Conservation (phyloP, 2,888 invertebrate species). For the Odontothrips loti region DNA sequence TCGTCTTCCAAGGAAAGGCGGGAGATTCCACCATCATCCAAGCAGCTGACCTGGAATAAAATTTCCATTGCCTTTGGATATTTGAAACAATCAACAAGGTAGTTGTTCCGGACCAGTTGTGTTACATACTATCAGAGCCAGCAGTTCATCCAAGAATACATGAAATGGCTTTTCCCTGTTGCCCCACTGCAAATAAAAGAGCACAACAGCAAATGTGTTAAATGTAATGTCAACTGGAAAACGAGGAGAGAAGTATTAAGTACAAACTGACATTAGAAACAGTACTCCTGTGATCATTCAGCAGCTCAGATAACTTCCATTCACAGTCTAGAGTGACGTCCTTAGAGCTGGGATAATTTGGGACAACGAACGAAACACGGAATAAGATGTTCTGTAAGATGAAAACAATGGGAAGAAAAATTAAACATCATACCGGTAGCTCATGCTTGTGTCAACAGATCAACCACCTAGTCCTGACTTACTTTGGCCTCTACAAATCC, state of each 20-base stretch:
- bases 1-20: neutral
- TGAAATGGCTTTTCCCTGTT: neutral
- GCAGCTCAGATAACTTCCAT: neutral
- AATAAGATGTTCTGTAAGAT: neutral
- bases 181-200: neutral
- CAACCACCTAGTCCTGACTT: neutral
- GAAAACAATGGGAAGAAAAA: neutral
- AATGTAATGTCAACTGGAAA: neutral
- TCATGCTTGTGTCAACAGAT: neutral
- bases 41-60: neutral
- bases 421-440: neutral
- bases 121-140: neutral
- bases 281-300: neutral
- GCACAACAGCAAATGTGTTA: neutral
- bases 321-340: neutral
- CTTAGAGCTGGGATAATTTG: neutral
- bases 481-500: neutral
- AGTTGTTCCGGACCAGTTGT: neutral
- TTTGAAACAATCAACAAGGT: neutral
- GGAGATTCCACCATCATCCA: neutral
- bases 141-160: neutral
- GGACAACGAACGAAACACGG: neutral
- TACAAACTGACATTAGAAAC: neutral
- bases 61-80: neutral
- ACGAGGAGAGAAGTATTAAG: neutral